Base-by-base conservation (phyloP, 2,797 vertebrate species). In the Petrocephalus schoutedeni region DNA sequence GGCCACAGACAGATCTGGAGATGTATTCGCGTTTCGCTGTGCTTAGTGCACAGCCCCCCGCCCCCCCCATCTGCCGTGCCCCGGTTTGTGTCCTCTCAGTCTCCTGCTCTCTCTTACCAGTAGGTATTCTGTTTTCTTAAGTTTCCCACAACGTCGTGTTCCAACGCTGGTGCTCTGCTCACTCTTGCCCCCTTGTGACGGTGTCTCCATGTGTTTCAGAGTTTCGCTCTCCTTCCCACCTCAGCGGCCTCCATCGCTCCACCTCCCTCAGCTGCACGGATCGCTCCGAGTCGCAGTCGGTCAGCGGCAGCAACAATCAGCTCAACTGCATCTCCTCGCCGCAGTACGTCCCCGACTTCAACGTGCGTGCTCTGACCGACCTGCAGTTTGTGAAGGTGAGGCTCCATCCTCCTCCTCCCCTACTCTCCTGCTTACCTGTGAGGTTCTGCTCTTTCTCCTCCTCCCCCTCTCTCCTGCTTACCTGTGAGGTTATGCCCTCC, bases 331-430 rank as follows among this genome's bases (percentile, higher is more conserved):
- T 90, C 28, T 0, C 92, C 0, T 32, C 87, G 3, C 91, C 94
- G 36, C 97, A 97, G 93, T 99, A 99, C 90, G 89, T 94, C 2
- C 97, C 97, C 0, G 98, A 99, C 92, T 99, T 98, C 96, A 97
- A 97, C 7, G 97, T 99, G 1, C 95, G 97, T 0, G 98, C 98
- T 0, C 96, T 99, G 87, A 94, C 88, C 0, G 97, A 98, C 94
- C 94, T 99, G 49, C 98, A 99, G 95, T 97, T 95, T 14, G 95
- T 97, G 88, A 99, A 98, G 97, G 98, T 99, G 87, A 94, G 92
- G 45, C 90, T 77, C 51, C 41, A 0, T 2, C 6, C 36, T 71
- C n/a, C 64, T 23, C 5, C 32, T 21, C 21, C 5, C 45, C 74
- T 10, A 4, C 32, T 71, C 64, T 32, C 61, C 23, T 32, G 12